Evolutionary conservation across 2,113 vertebrate genomes (phyloP).

Genomic region (Fukomys damarensis): DNA sequence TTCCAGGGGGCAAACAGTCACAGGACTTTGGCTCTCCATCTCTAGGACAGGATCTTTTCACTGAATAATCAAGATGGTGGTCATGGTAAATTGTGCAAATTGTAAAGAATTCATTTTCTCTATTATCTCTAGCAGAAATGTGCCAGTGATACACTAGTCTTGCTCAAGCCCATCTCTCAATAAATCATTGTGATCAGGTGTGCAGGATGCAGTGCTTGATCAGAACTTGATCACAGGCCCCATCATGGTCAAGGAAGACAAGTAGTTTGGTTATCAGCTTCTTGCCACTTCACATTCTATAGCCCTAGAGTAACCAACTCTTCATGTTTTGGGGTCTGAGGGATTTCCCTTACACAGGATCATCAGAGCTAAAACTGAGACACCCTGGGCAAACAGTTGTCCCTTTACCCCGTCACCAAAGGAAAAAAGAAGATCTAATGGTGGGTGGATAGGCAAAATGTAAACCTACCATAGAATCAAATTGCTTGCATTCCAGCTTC

Average conservation of each 20-base stretch:
- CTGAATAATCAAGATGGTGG: not conserved
- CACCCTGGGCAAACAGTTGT: not conserved
- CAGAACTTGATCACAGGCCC: not conserved
- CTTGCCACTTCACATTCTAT: not conserved
- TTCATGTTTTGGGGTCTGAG: not conserved
- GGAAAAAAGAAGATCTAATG: not conserved
- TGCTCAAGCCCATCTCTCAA: not conserved
- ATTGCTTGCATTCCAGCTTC: not conserved
- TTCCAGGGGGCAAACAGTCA: not conserved
- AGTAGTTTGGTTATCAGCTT: not conserved
- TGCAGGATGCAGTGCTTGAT: not conserved
- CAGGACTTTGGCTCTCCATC: not conserved
- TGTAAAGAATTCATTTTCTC: not conserved
- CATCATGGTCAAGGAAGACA: not conserved
- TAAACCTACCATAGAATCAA: not conserved
- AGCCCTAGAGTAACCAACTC: not conserved
- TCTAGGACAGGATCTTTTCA: not conserved
- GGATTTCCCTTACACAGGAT: not conserved
- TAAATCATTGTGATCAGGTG: not conserved
- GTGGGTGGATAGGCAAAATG: not conserved
- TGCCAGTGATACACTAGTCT: not conserved
- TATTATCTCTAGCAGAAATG: not conserved
- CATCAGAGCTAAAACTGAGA: not conserved
- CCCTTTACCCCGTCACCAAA: not conserved
- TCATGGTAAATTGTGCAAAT: not conserved